These are phyloP conservation scores for Meloidogyne exigua DNA, from an alignment of 1,140 invertebrate species.

Conservation along the genomic window DNA sequence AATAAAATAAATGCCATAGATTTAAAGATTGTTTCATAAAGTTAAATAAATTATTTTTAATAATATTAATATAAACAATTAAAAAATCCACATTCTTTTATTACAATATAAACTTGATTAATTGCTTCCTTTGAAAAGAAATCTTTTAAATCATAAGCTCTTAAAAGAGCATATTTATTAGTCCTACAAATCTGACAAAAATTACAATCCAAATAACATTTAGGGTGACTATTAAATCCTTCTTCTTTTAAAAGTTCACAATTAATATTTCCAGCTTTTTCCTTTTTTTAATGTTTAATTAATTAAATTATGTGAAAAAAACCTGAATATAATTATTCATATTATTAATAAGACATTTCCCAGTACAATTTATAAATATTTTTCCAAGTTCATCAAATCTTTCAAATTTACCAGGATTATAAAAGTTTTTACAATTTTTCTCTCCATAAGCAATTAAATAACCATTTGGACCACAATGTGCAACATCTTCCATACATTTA, in stretches of 20 bases:
- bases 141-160: slow-evolving; percentile 44
- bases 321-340: slow-evolving; percentile 11
- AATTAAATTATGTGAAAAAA: neutral
- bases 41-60: too few species aligned
- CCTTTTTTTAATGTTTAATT: neutral
- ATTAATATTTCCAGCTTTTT: slow-evolving; percentile 14
- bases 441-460: slow-evolving; percentile 24
- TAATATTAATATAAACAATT: slow-evolving; percentile 32
- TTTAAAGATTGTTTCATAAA: too few species aligned
- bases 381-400: slow-evolving; percentile 16
- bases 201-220: slow-evolving; percentile 44
- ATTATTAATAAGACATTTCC: neutral
- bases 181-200: slow-evolving; percentile 53
- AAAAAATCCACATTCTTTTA: slow-evolving; percentile 28
- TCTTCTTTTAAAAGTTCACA: slow-evolving; percentile 21
- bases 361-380: slow-evolving; percentile 18
- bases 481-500: slow-evolving; percentile 12
- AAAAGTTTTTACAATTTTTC: slow-evolving; percentile 11
- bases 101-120: slow-evolving; percentile 41
- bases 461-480: slow-evolving; percentile 14
- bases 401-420: neutral
- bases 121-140: slow-evolving; percentile 42
- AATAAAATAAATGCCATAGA: too few species aligned
- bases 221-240: slow-evolving; percentile 41
- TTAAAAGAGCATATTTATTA: slow-evolving; percentile 43